Percentiles rank a stretch among this genome's conserved stretches.
These are phyloP conservation scores for Unio pictorum DNA, from an alignment of 2,888 invertebrate genomes.

Conservation along the genomic window DNA sequence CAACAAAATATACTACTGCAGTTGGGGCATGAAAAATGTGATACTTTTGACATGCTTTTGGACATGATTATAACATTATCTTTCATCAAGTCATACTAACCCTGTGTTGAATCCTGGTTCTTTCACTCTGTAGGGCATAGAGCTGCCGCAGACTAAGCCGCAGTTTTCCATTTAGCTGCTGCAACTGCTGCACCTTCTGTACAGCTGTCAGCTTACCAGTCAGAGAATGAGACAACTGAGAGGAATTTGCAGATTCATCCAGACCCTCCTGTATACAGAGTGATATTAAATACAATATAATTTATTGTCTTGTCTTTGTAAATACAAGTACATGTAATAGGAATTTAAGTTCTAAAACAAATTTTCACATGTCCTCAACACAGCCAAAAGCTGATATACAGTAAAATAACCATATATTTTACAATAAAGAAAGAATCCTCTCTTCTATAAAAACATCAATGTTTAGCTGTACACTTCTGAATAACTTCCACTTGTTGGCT, in stretches of 20 bases:
- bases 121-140: constrained; percentile 55
- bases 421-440: no score
- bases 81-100: constrained; percentile 24
- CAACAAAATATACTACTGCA: not conserved
- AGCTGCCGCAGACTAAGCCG: constrained; percentile 56
- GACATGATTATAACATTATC: not conserved
- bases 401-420: no score
- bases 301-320: no score
- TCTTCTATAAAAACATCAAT: no score
- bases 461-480: no score
- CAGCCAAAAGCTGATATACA: no score
- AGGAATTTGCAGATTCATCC: not conserved
- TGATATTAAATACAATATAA: no score
- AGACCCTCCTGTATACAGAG: not conserved
- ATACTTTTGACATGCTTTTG: not conserved
- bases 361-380: no score
- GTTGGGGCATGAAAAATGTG: not conserved
- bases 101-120: constrained; percentile 50
- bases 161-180: constrained; percentile 66
- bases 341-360: no score
- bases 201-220: constrained; percentile 17
- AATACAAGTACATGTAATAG: no score
- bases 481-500: no score
- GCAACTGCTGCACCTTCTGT: constrained; percentile 55
- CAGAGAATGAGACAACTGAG: not conserved